These are phyloP conservation scores for Drosophila antonietae DNA, from an alignment of 2,888 invertebrate genomes.

Conservation along the genomic window DNA sequence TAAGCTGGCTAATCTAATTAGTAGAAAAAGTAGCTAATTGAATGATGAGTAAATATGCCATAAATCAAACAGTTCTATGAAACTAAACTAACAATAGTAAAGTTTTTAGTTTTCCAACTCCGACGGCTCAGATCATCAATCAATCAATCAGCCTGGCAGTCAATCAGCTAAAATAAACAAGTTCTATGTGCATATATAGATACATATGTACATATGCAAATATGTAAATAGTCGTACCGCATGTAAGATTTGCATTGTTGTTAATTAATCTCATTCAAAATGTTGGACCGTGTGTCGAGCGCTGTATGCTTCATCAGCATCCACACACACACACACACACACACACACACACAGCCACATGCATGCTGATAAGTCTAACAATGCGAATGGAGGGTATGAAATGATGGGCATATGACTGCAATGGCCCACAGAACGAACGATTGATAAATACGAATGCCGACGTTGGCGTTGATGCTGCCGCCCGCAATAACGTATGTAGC, in stretches of 20 bases:
- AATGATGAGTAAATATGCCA: neutral
- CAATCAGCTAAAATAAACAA: constrained; percentile 5
- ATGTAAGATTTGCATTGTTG: constrained; percentile 56
- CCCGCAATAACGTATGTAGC: constrained; percentile 27
- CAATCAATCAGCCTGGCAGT: constrained; percentile 7
- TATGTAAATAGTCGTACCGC: constrained; percentile 25
- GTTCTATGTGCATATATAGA: neutral
- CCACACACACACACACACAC: constrained; percentile 21
- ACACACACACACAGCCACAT: constrained; percentile 12
- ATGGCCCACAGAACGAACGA: constrained; percentile 62
- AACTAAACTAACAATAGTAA: neutral
- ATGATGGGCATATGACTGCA: constrained; percentile 52
- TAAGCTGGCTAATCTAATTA: neutral
- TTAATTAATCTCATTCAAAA: constrained; percentile 66
- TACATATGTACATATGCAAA: neutral
- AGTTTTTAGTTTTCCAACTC: neutral
- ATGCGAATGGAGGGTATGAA: constrained; percentile 48
- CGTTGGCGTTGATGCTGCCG: constrained; percentile 14
- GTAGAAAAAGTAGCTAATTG: neutral
- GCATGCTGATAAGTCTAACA: constrained; percentile 66
- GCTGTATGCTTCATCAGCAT: constrained; percentile 48
- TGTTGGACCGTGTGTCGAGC: constrained; percentile 54
- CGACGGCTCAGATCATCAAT: neutral
- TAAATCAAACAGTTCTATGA: constrained; percentile 2
- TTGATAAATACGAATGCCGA: constrained; percentile 66